Base-by-base conservation (phyloP, 2,888 invertebrate genomes). In the Scaptomyza reducta region DNA sequence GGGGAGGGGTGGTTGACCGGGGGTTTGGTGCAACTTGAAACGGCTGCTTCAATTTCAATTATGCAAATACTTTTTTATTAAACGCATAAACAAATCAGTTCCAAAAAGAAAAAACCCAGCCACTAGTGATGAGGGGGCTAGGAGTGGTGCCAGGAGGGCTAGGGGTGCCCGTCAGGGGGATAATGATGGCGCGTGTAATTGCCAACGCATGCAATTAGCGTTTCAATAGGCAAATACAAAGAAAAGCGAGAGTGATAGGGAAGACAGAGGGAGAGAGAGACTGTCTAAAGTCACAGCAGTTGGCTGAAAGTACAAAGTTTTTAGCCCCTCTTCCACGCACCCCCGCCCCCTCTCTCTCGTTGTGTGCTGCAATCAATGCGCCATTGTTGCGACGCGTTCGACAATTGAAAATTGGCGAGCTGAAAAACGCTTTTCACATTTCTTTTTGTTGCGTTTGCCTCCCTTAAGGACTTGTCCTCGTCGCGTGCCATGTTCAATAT, bases 71-170 rank as follows among this genome's bases (percentile, higher is more conserved):
- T 47, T 73, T 74, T 68, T 79, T 84, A 83, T 83, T 86, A 86
- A 86, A 83, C 87, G 78, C 81, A 82, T 82, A 86, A 82, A 83
- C 81, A 86, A 80, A 73, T 75, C 77, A 64, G 55, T 70, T 49
- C 55, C 66, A 73, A 65, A 7, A 35, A 0, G 1, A 31, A 10
- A 6, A n/a, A 6, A 38, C 14, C 9, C 14, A 14, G 14, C 69
- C 42, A 38, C 47, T 59, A 45, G 38, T 38, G 7, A 27, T 27
- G 5, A 7, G 5, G 42, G 35, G 29, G 10, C 33, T 29, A 33
- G 29, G 7, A 18, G 22, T 18, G 27, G 27, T n/a, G 41, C 2
- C 29, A 7, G 10, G 13, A n/a, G 29, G 27, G 18, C 5, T 10
- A 7, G 3, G 13, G 10, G 10, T 25, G 9, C 9, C 9, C 7